Evolutionary conservation across 23 tunicate genomes (phyloP).

Genomic region (Ciona savignyi): DNA sequence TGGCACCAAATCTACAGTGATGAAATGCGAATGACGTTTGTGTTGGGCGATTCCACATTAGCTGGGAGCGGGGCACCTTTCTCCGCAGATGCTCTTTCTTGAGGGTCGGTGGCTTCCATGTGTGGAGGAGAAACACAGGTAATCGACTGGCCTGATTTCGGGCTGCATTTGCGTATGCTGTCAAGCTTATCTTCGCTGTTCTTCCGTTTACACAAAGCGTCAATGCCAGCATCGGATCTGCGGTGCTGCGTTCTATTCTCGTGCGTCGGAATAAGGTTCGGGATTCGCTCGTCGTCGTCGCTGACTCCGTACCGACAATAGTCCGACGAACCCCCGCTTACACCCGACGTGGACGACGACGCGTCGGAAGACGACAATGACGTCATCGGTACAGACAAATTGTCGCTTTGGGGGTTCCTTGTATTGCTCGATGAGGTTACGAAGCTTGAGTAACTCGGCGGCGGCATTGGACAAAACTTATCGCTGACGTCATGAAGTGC

Average conservation of each 20-base stretch:
- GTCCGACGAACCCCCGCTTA: conserved; percentile 23
- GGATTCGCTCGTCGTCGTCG: conserved; percentile 22
- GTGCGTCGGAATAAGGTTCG: conserved; percentile 13
- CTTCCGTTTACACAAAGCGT: neutral
- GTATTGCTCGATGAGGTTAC: neutral
- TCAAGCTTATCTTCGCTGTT: neutral
- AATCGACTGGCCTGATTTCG: neutral
- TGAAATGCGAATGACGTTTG: neutral
- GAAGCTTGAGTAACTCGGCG: neutral
- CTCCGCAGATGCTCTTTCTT: neutral
- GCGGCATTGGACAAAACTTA: neutral
- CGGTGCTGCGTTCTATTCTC: neutral
- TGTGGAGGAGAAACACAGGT: neutral
- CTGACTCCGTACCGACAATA: conserved; percentile 15
- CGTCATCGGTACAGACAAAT: conserved; percentile 24
- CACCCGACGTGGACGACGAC: conserved; percentile 43
- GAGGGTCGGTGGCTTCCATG: neutral
- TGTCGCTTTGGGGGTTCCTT: neutral
- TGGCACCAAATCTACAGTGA: neutral
- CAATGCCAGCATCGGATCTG: neutral
- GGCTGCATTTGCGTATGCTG: neutral
- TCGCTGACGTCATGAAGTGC: neutral
- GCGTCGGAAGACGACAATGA: conserved; percentile 43
- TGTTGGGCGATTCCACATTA: neutral
- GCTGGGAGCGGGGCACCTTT: neutral